Evolutionary conservation across 2,888 invertebrate genomes (phyloP).

Genomic region (Platycheirus albimanus): DNA sequence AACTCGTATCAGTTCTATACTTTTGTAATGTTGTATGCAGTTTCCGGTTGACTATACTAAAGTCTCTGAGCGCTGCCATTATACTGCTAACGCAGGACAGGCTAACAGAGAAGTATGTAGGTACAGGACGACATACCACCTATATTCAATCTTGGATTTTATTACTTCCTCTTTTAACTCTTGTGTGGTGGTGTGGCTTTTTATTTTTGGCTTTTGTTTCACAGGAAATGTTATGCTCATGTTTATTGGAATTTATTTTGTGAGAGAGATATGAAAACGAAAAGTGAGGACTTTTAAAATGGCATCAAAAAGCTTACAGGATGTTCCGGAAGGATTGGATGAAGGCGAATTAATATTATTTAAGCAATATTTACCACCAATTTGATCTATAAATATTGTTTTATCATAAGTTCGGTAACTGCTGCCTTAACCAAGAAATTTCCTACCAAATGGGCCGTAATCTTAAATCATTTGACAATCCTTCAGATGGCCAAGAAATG

Average conservation of each 20-base stretch:
- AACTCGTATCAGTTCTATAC: neutral
- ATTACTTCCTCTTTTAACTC: conserved; percentile 14
- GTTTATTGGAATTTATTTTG: conserved; percentile 8
- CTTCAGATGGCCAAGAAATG: too few species aligned
- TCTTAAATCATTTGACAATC: too few species aligned
- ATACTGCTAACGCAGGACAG: too few species aligned
- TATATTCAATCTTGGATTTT: neutral
- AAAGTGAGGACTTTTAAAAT: neutral
- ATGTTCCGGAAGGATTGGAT: neutral
- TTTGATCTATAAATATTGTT: too few species aligned
- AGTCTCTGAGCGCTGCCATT: neutral
- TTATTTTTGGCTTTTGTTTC: neutral
- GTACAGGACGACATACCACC: too few species aligned
- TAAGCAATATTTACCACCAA: too few species aligned
- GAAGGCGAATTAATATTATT: too few species aligned
- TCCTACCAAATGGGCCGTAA: too few species aligned
- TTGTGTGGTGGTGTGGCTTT: neutral
- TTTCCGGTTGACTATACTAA: conserved; percentile 22
- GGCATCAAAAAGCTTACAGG: neutral
- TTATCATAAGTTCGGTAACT: too few species aligned
- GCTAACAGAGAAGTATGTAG: neutral
- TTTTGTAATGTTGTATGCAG: conserved; percentile 14
- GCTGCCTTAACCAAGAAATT: too few species aligned
- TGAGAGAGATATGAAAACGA: conserved; percentile 1
- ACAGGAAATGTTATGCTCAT: neutral